phyloP scores from a whole-genome alignment of 2,113 vertebrate genomes.

The Cyanoramphus novaezelandiae region DNA sequence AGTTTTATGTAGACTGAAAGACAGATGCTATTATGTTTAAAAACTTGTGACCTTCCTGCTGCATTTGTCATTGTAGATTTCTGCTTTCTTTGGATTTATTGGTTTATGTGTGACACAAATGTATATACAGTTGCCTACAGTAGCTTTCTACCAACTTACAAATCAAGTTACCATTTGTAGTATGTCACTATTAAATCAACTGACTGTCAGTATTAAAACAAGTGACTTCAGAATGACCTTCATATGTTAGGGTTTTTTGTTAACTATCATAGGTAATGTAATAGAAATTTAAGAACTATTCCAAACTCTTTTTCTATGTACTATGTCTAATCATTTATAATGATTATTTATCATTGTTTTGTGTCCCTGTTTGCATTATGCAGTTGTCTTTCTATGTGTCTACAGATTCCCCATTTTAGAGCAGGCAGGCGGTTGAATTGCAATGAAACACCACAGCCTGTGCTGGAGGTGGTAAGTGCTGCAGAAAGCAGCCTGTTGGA shows the following conservation, averaged over 20 bases:
- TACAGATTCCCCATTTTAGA: background rate
- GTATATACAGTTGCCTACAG: background rate
- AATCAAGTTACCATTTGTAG: background rate
- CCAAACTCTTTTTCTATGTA: background rate
- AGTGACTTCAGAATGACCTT: background rate
- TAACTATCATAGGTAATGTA: background rate
- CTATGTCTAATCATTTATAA: background rate
- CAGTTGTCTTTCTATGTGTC: background rate
- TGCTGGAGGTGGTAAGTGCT: background rate
- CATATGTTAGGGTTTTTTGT: fast-evolving
- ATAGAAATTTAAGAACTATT: background rate
- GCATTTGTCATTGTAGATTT: background rate
- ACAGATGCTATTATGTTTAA: background rate
- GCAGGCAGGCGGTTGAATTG: background rate
- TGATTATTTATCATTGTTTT: background rate
- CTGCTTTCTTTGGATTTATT: background rate
- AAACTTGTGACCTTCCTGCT: background rate
- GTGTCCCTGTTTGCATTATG: background rate
- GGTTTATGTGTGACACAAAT: background rate
- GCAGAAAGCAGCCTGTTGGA: background rate
- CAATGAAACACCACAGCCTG: background rate
- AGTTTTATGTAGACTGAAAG: background rate
- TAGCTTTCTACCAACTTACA: background rate
- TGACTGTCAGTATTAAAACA: background rate
- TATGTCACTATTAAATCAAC: background rate